Evolutionary conservation across 2,888 invertebrate genomes (phyloP), one percentile per base, ranked within the genome.

Genomic region (Apotomis turbidana): DNA sequence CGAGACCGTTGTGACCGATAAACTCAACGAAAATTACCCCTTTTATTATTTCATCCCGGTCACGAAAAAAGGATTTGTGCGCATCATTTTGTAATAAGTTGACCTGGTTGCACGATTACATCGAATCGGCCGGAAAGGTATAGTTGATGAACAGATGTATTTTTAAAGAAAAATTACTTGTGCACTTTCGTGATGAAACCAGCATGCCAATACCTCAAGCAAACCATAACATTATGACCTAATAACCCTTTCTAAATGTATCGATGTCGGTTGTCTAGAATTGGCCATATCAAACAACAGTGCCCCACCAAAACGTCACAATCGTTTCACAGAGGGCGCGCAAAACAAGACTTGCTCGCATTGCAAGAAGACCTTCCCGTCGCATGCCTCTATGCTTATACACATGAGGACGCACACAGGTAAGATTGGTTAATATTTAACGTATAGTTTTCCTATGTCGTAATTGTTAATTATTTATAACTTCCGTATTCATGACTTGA

Each of bases 331-430:
- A 89, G 90, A 93, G 87, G 94, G 94, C 85, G 90, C 88, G 83
- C 91, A 94, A 83, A 94, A 92, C 86, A 95, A 95, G 90, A 92
- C 90, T 76, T 96, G 97, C 88, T 87, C 94, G 80, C 94, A 95
- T 74, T 96, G 96, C 91, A 95, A 95, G 85, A 96, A 96, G 90
- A 94, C 94, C 77, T 96, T 96, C 90, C 96, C 96, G 72, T 96
- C 96, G 68, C 96, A 96, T 86, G 96, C 96, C 68, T 96, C 96
- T 71, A 96, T 97, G 96, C 93, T 96, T 74, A 96, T 96, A 81
- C 97, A 97, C 85, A 95, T 95, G 88, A 93, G 96, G 80, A 96
- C 96, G 49, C 96, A 97, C 81, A 96, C 96, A 78, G 95, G 95
- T 89, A 27, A 27, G 27, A 27, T 27, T 27, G 27, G 27, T 27